Base-by-base conservation (phyloP, 2,113 vertebrate species). In the Ammospiza nelsoni region DNA sequence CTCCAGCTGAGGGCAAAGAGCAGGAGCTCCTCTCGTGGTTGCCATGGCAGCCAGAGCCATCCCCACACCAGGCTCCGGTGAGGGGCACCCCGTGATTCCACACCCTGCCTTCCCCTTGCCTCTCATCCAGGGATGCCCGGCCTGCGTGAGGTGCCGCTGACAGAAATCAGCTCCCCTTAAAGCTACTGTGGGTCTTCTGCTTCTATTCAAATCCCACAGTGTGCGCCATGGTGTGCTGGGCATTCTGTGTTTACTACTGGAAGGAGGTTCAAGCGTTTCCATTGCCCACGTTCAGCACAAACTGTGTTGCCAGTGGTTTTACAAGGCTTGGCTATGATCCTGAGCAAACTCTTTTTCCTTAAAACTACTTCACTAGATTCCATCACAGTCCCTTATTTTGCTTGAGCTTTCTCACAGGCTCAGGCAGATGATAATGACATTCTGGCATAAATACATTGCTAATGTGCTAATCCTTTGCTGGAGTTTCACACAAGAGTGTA, bases 61-160 rank as follows among this genome's bases (percentile, higher is more conserved):
- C 69, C 44, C 75, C 69, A 68, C 62, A 8, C 59, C 4, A 1
- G 37, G 49, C 54, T 16, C n/a, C 0, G 0, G n/a, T 4, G 19
- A 24, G 2, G 2, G 33, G 67, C 65, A 83, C 67, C 9, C 35
- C 6, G 2, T 3, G 48, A 23, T 58, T 35, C 44, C 2, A 1
- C n/a, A 12, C n/a, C 28, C n/a, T 55, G 79, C 37, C 67, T 87
- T 82, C 51, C 63, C 1, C 59, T 71, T 55, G 54, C 24, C 25
- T 46, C 48, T 65, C 67, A 9, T 25, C 51, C 72, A 37, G 67
- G 0, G 0, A 5, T 5, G 31, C 11, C 1, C 37, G 2, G 0
- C 23, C 75, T 17, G 31, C 59, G 49, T 33, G 37, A 24, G 54
- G 35, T 35, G 57, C 51, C 14, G 5, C 51, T 16, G 16, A 13